Conservation (phyloP, 1,140 invertebrate genomes). For the Wasmannia auropunctata region DNA sequence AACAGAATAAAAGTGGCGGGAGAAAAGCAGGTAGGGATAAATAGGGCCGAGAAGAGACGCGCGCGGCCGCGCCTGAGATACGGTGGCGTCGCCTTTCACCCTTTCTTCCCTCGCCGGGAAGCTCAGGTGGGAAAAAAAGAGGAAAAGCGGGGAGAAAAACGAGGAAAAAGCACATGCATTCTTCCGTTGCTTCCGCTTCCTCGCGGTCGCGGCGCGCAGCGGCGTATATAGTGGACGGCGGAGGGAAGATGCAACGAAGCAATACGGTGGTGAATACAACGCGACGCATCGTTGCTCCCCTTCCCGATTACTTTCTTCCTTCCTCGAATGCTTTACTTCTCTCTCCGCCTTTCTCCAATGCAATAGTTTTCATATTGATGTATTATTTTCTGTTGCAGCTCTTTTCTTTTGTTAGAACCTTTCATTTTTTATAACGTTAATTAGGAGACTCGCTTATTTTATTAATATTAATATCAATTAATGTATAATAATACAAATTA, state of each 20-base stretch:
- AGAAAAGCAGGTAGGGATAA: slow-evolving; percentile 35
- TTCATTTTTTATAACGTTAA: not conserved
- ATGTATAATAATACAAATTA: too few species aligned
- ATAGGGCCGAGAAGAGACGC: slow-evolving; percentile 13
- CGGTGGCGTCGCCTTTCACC: slow-evolving; percentile 26
- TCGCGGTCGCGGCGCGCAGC: slow-evolving; percentile 12
- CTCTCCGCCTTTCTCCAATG: not conserved
- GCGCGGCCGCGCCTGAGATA: slow-evolving; percentile 25
- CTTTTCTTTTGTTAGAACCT: not conserved
- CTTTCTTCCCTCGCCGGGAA: slow-evolving; percentile 9
- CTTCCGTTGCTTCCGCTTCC: slow-evolving; percentile 31
- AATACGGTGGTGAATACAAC: slow-evolving; percentile 25
- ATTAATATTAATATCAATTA: not conserved
- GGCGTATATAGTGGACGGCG: not conserved
- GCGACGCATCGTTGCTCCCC: slow-evolving; percentile 24
- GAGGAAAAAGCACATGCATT: slow-evolving; percentile 21
- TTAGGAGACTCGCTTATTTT: not conserved
- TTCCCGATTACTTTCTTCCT: not conserved
- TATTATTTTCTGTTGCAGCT: not conserved
- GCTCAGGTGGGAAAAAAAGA: slow-evolving; percentile 21
- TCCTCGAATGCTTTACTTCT: not conserved
- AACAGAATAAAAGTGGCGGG: slow-evolving; percentile 45
- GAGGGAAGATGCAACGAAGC: not conserved
- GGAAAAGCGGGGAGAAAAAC: not conserved
- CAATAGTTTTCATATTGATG: not conserved